These are phyloP conservation scores for Bombyx mori DNA, from an alignment of 1,140 invertebrate genomes.

Conservation along the genomic window ASM3026992v2 NC_085116.1:13013501-13014000, in stretches of 20 bases:
- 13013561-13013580: slow-evolving; percentile 1
- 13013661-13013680: slow-evolving; percentile 15
- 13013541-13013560: slow-evolving; percentile 4
- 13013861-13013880: too few relatives aligned
- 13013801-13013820: too few relatives aligned
- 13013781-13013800: slow-evolving; percentile 14
- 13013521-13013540: slow-evolving; percentile 1
- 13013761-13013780: slow-evolving; percentile 38
- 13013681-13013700: slow-evolving; percentile 22
- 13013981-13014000: too few relatives aligned
- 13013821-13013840: too few relatives aligned
- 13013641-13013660: slow-evolving; percentile 38
- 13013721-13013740: slow-evolving; percentile 54
- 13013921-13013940: too few relatives aligned
- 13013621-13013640: slow-evolving; percentile 47
- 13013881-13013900: too few relatives aligned
- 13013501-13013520: too few relatives aligned
- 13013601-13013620: slow-evolving; percentile 39
- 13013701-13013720: slow-evolving; percentile 61
- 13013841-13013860: too few relatives aligned
- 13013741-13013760: slow-evolving; percentile 51
- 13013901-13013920: too few relatives aligned
- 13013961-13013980: too few relatives aligned
- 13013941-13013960: too few relatives aligned
- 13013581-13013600: slow-evolving; percentile 9